Evolutionary conservation across 2,113 vertebrate genomes (phyloP).

Genomic region (Syngnathus typhle): DNA sequence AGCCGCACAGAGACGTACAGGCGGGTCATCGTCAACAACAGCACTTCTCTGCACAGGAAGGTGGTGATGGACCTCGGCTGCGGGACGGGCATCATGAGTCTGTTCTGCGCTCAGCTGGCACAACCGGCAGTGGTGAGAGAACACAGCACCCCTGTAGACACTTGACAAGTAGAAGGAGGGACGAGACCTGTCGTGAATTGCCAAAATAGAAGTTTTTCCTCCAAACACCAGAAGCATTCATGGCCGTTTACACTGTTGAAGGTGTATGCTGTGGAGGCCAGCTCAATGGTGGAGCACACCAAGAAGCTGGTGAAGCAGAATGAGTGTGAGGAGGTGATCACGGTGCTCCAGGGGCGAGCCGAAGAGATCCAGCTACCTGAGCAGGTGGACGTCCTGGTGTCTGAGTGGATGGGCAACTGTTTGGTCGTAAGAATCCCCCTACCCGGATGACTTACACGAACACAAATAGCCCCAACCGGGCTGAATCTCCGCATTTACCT

Average conservation of each 20-base stretch:
- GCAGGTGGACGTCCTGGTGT: constrained; percentile 78
- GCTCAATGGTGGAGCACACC: constrained; percentile 74
- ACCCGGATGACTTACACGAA: not conserved
- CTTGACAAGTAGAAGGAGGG: too few relatives aligned
- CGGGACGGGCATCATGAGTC: constrained; percentile 77
- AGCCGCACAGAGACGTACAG: constrained; percentile 72
- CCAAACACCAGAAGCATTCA: too few relatives aligned
- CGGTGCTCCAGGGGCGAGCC: constrained; percentile 70
- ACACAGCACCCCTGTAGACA: not conserved
- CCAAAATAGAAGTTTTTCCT: too few relatives aligned
- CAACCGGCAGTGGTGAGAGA: constrained; percentile 64
- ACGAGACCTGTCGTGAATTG: too few relatives aligned
- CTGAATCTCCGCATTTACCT: not conserved
- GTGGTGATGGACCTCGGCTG: constrained; percentile 77
- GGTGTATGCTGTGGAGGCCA: constrained; percentile 80
- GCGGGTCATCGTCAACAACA: constrained; percentile 68
- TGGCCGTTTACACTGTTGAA: constrained; percentile 21
- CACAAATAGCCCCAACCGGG: not conserved
- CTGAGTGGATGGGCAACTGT: constrained; percentile 84
- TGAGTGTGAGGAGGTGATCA: constrained; percentile 64
- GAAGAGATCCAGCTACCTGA: constrained; percentile 72
- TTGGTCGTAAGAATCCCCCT: constrained; percentile 68
- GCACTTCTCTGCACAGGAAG: constrained; percentile 63
- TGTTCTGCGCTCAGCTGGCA: constrained; percentile 74
- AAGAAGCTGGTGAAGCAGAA: constrained; percentile 72